Evolutionary conservation across 2,888 invertebrate species (phyloP), one percentile per base, ranked within the genome.

Genomic region (Hermaeophaga mercurialis): DNA sequence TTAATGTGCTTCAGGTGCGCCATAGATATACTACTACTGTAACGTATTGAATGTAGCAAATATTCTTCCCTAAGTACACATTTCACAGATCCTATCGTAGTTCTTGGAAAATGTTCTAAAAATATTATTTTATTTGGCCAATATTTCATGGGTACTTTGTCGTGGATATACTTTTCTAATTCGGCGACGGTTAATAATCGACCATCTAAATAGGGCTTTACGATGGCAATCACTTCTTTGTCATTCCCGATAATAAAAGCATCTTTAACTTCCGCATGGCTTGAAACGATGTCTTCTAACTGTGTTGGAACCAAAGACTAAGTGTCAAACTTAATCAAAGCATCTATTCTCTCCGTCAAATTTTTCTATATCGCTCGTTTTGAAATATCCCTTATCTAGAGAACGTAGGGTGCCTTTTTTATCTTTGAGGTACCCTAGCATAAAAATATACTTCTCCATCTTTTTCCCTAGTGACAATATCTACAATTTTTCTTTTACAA

Each of bases 311-410:
- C 61, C 33, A 68, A 65, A 4, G 59, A 60, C 12, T 44, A 14
- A 7, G 56, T 64, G 7, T 66, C 54, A 0, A 60, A 55, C 6
- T 45, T 49, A 14, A 74, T 65, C 14, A 70, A 55, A 44, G 75
- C 73, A 5, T 67, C 67, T 2, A 70, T 58, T 33, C 72, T 60
- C 2, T 75, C 74, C 15, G 66, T 75, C 75, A 43, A 65, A 70
- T 52, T 66, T 67, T 1, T 69, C 73, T 4, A 73, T 46, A 45
- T 75, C 75, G 0, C 73, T 74, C 1, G 75, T 75, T 67, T 65
- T 72, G 43, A 72, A 70, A 48, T 63, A 75, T 0, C 70, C 70
- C 17, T 62, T 70, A 26, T 67, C 64, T 43, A 70, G 56, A 2
- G 60, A 31, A 0, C 53, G 56, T 18, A 64, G 46, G 0, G 71